A percentile compares a stretch with the other conserved stretches of the same genome.
These are phyloP conservation scores for Nephrotoma guestfalica DNA, from an alignment of 2,888 invertebrate genomes.

Conservation along the genomic window DNA sequence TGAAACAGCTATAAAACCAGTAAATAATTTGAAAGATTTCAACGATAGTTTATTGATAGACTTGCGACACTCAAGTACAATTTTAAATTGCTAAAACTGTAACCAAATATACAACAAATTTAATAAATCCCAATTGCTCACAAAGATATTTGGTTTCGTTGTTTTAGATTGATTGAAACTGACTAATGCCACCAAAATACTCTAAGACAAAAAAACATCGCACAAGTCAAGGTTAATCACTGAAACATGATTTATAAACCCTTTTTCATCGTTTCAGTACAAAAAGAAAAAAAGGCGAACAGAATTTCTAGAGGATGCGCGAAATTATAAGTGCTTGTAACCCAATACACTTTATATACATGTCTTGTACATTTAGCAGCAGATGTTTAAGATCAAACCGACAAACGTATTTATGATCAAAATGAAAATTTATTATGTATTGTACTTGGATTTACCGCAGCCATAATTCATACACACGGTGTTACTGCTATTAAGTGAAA, in stretches of 20 bases:
- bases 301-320: neutral
- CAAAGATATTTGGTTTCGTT: neutral
- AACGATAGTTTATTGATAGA: no score
- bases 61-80: no score
- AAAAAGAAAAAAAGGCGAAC: neutral
- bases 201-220: slow-evolving; percentile 20
- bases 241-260: slow-evolving; percentile 3
- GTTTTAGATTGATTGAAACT: neutral
- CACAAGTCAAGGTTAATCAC: slow-evolving; percentile 15
- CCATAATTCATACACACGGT: neutral
- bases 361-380: neutral
- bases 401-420: neutral
- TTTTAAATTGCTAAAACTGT: no score
- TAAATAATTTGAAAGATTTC: no score
- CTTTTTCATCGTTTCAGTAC: neutral
- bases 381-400: neutral
- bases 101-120: no score
- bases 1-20: no score
- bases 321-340: neutral
- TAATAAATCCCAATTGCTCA: no score
- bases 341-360: neutral
- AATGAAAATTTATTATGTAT: neutral
- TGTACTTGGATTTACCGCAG: no score
- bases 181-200: slow-evolving; percentile 19
- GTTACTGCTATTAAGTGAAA: neutral